Evolutionary conservation across 1,140 invertebrate genomes (phyloP).

Genomic region (Drosophila guanche): DNA sequence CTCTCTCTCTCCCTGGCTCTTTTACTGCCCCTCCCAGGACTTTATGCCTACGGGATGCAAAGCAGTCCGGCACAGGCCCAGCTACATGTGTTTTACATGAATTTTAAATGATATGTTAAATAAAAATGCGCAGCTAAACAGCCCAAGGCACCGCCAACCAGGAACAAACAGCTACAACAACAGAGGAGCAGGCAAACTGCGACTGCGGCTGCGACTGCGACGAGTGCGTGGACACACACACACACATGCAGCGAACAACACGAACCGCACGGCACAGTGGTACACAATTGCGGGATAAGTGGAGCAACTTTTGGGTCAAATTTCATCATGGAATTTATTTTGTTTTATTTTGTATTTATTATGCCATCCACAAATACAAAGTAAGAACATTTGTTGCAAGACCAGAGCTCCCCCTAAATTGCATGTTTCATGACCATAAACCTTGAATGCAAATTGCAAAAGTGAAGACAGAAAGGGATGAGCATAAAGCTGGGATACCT

Average conservation of each 20-base stretch:
- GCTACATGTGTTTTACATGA: constrained; percentile 82
- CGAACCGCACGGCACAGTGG: no score
- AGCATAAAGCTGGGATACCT: no score
- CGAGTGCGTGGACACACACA: constrained; percentile 34
- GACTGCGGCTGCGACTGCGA: constrained; percentile 33
- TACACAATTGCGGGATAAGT: no score
- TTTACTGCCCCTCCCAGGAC: constrained; percentile 43
- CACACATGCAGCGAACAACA: not conserved
- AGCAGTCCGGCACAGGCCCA: constrained; percentile 52
- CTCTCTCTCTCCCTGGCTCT: not conserved
- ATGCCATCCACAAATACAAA: no score
- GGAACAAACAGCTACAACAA: constrained; percentile 41
- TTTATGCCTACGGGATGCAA: constrained; percentile 80
- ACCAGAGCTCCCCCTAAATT: no score
- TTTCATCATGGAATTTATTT: no score
- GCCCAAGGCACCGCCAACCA: constrained; percentile 50
- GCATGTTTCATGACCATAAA: no score
- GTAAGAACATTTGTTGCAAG: no score
- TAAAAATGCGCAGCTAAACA: constrained; percentile 81
- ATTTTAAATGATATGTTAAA: constrained; percentile 83
- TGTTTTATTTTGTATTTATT: no score
- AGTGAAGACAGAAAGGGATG: no score
- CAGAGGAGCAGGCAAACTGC: constrained; percentile 21
- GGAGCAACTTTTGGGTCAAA: no score
- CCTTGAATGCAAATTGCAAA: no score